Evolutionary conservation across 2,888 invertebrate species (phyloP), one percentile per base, ranked within the genome.

Genomic region (Lacanobia oleracea): DNA sequence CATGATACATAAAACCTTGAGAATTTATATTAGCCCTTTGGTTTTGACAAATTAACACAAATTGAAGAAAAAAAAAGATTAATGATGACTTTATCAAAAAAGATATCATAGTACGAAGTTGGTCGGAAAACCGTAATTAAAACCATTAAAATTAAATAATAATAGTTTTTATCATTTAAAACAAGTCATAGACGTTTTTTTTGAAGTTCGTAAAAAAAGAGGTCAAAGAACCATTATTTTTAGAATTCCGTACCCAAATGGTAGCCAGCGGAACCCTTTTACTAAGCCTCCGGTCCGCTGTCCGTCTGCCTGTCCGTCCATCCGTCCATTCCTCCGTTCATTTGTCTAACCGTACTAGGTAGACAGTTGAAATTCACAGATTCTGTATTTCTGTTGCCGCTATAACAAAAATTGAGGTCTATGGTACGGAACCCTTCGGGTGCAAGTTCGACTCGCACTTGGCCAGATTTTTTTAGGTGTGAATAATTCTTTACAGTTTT

Each of bases 41-140:
- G 27, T 27, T 61, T 18, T 67, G 45, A 53, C 37, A 73, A 62
- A 61, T 1, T 9, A 56, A 37, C 12, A 40, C 0, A 53, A 51
- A 16, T 33, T 40, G 4, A 45, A 53, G 12, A 37, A 45, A 61
- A 71, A 67, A 65, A 61, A 64, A n/a, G 53, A 81, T 73, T 67
- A 53, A 79, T 79, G 66, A 73, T 54, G 33, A 23, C 18, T 67
- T 56, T 53, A 54, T 59, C 12, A 50, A 53, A 79, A 66, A 75
- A 72, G 14, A 61, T 60, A 72, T 66, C 51, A n/a, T 43, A 45
- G 37, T 7, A 40, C 18, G 14, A 12, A 12, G 9, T 68, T 40
- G 18, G 48, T 48, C 48, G 45, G 18, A 18, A 60, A 45, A 66
- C 59, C 33, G 37, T 72, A 72, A 72, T 62, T 68, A 75, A 56